Conservation (phyloP, 2,797 vertebrate genomes). For the Adrianichthys oophorus region DNA sequence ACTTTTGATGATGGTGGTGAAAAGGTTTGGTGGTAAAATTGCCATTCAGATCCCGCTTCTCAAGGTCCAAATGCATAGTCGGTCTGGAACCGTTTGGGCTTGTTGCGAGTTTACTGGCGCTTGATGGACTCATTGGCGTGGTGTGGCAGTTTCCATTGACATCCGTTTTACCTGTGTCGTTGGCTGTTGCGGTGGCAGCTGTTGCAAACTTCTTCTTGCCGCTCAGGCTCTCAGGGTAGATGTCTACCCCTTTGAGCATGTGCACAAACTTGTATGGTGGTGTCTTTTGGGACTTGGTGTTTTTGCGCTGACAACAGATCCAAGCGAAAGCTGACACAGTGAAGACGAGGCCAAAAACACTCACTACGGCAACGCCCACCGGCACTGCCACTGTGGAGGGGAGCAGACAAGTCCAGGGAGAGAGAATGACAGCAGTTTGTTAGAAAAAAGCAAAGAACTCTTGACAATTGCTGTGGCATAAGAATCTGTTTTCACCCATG, state of each 20-base stretch:
- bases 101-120: slow-evolving; percentile 59
- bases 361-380: slow-evolving; percentile 90
- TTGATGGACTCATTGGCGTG: slow-evolving; percentile 26
- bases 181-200: slow-evolving; percentile 67
- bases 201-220: slow-evolving; percentile 93
- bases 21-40: slow-evolving; percentile 89
- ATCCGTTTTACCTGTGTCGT: slow-evolving; percentile 65
- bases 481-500: not conserved
- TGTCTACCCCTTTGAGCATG: slow-evolving; percentile 97
- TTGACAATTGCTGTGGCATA: not conserved
- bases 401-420: slow-evolving; percentile 14
- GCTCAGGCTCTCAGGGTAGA: slow-evolving; percentile 93
- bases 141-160: slow-evolving; percentile 72
- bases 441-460: not conserved
- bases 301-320: slow-evolving; percentile 98
- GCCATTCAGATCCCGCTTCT: slow-evolving; percentile 94
- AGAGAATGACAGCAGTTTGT: slow-evolving; percentile 1
- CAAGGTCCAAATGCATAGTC: slow-evolving; percentile 91
- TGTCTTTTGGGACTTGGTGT: slow-evolving; percentile 90
- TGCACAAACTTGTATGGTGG: slow-evolving; percentile 98
- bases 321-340: slow-evolving; percentile 93
- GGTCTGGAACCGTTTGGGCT: slow-evolving; percentile 78
- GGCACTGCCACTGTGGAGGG: slow-evolving; percentile 86
- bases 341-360: slow-evolving; percentile 95
- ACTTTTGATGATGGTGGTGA: slow-evolving; percentile 77